These are phyloP conservation scores for Diaprepes abbreviatus DNA, from an alignment of 2,888 invertebrate genomes.

Conservation along the genomic window DNA sequence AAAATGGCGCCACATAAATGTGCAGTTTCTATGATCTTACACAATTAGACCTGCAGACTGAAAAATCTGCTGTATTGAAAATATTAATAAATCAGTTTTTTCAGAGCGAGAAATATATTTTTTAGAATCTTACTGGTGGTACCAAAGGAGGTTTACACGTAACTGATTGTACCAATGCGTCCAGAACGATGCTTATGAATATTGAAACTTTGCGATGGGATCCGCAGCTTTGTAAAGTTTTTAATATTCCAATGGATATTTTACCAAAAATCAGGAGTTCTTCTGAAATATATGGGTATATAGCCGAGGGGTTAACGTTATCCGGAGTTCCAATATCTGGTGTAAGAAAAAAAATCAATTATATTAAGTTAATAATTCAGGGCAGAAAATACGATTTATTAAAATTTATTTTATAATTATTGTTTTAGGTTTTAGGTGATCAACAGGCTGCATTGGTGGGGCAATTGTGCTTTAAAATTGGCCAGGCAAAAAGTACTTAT, in stretches of 20 bases:
- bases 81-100: too few species aligned
- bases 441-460: constrained; percentile 96
- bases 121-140: constrained; percentile 80
- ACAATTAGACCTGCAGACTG: too few species aligned
- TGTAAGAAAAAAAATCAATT: constrained; percentile 77
- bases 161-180: constrained; percentile 98
- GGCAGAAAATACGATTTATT: too few species aligned
- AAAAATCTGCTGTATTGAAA: too few species aligned
- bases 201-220: constrained; percentile 90
- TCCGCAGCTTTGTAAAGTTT: constrained; percentile 85
- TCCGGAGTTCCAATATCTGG: constrained; percentile 90
- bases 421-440: constrained; percentile 97
- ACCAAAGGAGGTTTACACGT: constrained; percentile 79
- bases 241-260: constrained; percentile 86
- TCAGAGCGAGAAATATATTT: too few species aligned
- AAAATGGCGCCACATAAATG: too few species aligned
- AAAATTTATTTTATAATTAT: too few species aligned
- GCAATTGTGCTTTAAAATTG: constrained; percentile 88
- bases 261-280: constrained; percentile 92
- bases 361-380: too few species aligned
- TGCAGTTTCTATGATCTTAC: too few species aligned
- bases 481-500: constrained; percentile 94
- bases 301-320: constrained; percentile 78
- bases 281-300: constrained; percentile 91
- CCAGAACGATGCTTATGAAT: constrained; percentile 96